Evolutionary conservation across 2,888 invertebrate species (phyloP).

Genomic region (Caenorhabditis drosophilae): DNA sequence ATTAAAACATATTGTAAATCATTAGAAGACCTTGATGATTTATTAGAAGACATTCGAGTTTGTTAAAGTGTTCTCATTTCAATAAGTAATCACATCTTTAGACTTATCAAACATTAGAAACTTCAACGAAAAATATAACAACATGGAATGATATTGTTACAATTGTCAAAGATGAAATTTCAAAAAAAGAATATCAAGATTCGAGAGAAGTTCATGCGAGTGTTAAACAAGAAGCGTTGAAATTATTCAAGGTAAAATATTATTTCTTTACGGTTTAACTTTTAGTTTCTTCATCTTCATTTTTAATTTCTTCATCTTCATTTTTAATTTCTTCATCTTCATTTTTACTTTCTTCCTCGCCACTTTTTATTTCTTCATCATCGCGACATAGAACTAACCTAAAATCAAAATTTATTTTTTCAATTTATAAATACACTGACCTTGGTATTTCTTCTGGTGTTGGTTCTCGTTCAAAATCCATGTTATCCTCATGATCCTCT

Average conservation of each 20-base stretch:
- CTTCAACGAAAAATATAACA: constrained; percentile 80
- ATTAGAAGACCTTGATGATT: constrained; percentile 88
- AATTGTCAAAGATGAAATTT: constrained; percentile 69
- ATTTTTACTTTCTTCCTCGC: no score
- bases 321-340: constrained; percentile 62
- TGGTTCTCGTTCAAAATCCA: constrained; percentile 61
- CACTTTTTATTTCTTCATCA: constrained; percentile 11
- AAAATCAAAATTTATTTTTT: background rate
- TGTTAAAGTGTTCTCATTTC: background rate
- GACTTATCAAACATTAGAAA: constrained; percentile 87
- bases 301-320: constrained; percentile 74
- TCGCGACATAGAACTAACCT: constrained; percentile 23
- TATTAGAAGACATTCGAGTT: constrained; percentile 89
- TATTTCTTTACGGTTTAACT: background rate
- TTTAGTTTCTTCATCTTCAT: constrained; percentile 75
- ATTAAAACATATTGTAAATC: constrained; percentile 80
- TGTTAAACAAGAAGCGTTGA: constrained; percentile 86
- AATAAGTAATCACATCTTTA: constrained; percentile 7
- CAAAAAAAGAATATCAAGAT: constrained; percentile 15
- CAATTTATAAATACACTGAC: constrained; percentile 6
- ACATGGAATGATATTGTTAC: constrained; percentile 96
- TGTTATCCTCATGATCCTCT: constrained; percentile 51
- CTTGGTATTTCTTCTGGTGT: constrained; percentile 53
- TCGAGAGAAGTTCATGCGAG: constrained; percentile 83
- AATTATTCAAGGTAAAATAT: constrained; percentile 78